These are phyloP conservation scores for Typhlomys cinereus DNA, from an alignment of 2,113 vertebrate species.

Conservation along the genomic window DNA sequence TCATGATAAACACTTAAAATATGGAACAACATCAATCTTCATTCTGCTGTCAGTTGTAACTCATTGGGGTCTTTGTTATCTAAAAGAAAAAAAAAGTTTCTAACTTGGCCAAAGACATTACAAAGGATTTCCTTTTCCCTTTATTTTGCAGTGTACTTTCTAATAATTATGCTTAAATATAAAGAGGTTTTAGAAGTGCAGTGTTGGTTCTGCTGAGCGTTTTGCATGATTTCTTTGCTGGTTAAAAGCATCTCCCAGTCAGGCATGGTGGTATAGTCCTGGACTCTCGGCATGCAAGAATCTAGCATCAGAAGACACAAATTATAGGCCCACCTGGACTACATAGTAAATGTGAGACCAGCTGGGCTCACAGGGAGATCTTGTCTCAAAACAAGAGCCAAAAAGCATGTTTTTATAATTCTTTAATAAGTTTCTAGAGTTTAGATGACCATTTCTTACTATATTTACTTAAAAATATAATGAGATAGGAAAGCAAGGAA, in stretches of 20 bases:
- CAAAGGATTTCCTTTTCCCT: not conserved
- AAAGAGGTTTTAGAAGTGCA: not conserved
- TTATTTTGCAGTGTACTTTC: not conserved
- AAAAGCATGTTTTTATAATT: not conserved
- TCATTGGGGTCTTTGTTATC: not conserved
- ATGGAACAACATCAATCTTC: not conserved
- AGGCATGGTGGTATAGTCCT: too few relatives aligned
- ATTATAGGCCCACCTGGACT: not conserved
- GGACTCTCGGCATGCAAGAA: not conserved
- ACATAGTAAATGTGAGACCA: not conserved
- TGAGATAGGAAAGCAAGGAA: not conserved
- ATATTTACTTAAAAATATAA: not conserved
- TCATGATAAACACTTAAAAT: constrained; percentile 16
- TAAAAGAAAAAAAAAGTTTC: too few relatives aligned
- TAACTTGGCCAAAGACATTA: too few relatives aligned
- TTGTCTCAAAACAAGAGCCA: too few relatives aligned
- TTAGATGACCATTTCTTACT: too few relatives aligned
- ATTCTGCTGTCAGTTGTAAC: not conserved
- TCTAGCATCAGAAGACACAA: not conserved
- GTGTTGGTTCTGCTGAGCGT: not conserved
- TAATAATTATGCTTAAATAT: not conserved
- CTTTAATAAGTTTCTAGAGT: not conserved
- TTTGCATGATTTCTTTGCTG: constrained; percentile 13
- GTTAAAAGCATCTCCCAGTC: not conserved
- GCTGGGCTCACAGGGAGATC: too few relatives aligned